A percentile compares a stretch with the other conserved stretches of the same genome.
These are phyloP conservation scores for Holothuria scabra DNA, from an alignment of 53 echinoderm and acorn worm genomes.

Conservation along the genomic window DNA sequence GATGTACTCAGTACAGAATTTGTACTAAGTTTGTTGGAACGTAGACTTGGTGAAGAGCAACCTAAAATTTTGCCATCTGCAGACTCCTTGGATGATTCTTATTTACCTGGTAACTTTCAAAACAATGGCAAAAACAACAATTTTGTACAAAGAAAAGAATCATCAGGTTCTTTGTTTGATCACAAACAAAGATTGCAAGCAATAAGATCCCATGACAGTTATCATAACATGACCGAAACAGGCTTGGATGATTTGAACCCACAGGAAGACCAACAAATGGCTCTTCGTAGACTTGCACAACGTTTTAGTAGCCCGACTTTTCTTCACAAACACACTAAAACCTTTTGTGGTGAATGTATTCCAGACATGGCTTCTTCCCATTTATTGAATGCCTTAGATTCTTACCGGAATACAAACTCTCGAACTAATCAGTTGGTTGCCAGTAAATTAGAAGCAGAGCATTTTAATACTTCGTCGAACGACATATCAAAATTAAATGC, in stretches of 20 bases:
- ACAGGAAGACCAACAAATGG: not conserved
- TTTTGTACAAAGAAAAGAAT: not conserved
- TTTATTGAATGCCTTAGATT: conserved; percentile 1
- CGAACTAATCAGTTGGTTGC: not conserved
- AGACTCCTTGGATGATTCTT: not conserved
- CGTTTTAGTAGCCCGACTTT: conserved; percentile 1
- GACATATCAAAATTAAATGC: not conserved
- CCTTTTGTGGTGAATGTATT: conserved; percentile 5
- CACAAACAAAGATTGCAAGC: conserved; percentile 10
- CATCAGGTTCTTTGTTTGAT: not conserved
- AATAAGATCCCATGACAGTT: not conserved
- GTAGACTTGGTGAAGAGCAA: not conserved
- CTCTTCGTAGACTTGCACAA: not conserved
- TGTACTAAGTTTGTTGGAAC: not conserved
- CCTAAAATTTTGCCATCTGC: not conserved
- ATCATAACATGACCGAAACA: too few relatives aligned
- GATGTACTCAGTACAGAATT: conserved; percentile 2
- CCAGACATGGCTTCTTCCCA: not conserved
- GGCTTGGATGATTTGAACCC: too few relatives aligned
- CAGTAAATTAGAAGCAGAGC: conserved; percentile 2
- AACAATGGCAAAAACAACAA: not conserved
- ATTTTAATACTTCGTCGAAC: not conserved
- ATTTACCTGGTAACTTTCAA: not conserved
- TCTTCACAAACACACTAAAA: not conserved
- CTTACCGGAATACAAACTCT: not conserved